phyloP scores from a whole-genome alignment of 1,140 invertebrate genomes.

The silkworm (Bombyx mori) region ASM3026992v2 NC_085109.1:14140001-14140500 shows the following conservation, averaged over 20 bases:
- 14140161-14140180: constrained; percentile 32
- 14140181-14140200: constrained; percentile 48
- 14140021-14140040: too few species aligned
- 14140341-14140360: constrained; percentile 36
- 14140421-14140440: too few species aligned
- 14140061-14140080: too few species aligned
- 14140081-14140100: too few species aligned
- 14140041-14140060: too few species aligned
- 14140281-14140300: constrained; percentile 46
- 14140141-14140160: constrained; percentile 60
- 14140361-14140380: constrained; percentile 4
- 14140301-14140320: constrained; percentile 33
- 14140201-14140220: constrained; percentile 36
- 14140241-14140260: constrained; percentile 31
- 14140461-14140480: too few species aligned
- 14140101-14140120: background rate
- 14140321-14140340: constrained; percentile 51
- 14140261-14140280: constrained; percentile 33
- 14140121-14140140: constrained; percentile 50
- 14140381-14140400: background rate
- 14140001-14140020: too few species aligned
- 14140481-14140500: too few species aligned
- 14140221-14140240: constrained; percentile 35
- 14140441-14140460: too few species aligned
- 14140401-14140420: background rate